Conservation (phyloP, 2,888 invertebrate species). For the Glomeris marginata region DNA sequence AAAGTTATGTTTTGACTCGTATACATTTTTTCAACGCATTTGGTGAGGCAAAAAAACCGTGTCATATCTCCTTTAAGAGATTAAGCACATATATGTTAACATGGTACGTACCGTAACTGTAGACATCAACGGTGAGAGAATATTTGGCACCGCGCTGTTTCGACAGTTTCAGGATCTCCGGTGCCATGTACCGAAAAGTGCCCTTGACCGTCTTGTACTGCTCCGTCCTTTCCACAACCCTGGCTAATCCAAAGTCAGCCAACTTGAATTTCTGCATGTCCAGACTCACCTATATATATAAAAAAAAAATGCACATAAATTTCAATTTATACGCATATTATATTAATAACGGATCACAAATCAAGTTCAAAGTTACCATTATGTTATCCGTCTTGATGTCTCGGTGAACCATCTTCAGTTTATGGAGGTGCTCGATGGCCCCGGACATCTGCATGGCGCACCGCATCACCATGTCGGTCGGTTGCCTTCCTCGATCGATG, state of each 20-base stretch:
- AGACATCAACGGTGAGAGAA: slow-evolving; percentile 14
- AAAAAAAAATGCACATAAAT: too few species aligned
- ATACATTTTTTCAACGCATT: too few species aligned
- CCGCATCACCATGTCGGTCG: slow-evolving; percentile 5
- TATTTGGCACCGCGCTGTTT: slow-evolving; percentile 13
- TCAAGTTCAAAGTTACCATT: slow-evolving; percentile 10
- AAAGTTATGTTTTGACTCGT: too few species aligned
- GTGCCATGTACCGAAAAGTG: slow-evolving; percentile 15
- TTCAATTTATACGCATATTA: too few species aligned
- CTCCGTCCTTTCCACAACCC: slow-evolving; percentile 13
- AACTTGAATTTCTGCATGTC: slow-evolving; percentile 13
- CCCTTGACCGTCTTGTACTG: slow-evolving; percentile 16
- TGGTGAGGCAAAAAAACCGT: too few species aligned
- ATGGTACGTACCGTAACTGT: slow-evolving; percentile 12
- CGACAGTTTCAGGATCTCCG: slow-evolving; percentile 12
- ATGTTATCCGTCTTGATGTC: slow-evolving; percentile 15
- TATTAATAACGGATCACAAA: too few species aligned
- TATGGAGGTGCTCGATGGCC: slow-evolving; percentile 13
- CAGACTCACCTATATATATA: slow-evolving; percentile 9
- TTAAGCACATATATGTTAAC: too few species aligned
- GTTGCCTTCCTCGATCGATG: slow-evolving; percentile 10
- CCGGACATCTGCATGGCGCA: slow-evolving; percentile 12
- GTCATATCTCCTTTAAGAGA: too few species aligned
- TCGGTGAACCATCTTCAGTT: slow-evolving; percentile 13
- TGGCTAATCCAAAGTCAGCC: slow-evolving; percentile 14